Evolutionary conservation across 30 jellyfish, hydroid and myxozoan genomes (phyloP).

Genomic region (Hydractinia symbiolongicarpus): DNA sequence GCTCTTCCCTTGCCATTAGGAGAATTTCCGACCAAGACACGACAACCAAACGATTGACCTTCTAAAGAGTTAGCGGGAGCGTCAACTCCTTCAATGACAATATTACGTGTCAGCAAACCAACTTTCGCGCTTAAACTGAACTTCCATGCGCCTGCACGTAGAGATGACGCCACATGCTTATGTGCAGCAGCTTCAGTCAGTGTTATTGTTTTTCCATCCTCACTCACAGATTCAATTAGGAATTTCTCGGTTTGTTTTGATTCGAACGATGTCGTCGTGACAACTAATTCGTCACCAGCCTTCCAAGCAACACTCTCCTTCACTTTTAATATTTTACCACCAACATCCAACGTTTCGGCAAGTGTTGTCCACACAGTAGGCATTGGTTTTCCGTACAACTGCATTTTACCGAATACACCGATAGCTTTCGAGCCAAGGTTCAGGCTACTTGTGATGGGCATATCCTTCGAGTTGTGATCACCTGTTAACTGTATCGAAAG

Average conservation of each 20-base stretch:
- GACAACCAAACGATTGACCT: constrained; percentile 74
- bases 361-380: constrained; percentile 63
- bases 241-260: constrained; percentile 66
- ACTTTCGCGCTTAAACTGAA: constrained; percentile 69
- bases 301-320: constrained; percentile 68
- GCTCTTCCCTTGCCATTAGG: constrained; percentile 63
- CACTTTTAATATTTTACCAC: constrained; percentile 34
- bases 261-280: constrained; percentile 62
- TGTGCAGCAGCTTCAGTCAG: constrained; percentile 34
- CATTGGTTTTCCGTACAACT: constrained; percentile 56
- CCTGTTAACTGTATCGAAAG: constrained; percentile 61
- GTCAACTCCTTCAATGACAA: constrained; percentile 68
- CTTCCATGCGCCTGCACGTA: constrained; percentile 24
- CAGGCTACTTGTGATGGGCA: constrained; percentile 60
- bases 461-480: constrained; percentile 48
- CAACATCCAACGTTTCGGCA: constrained; percentile 31
- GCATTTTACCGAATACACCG: constrained; percentile 63
- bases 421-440: constrained; percentile 83
- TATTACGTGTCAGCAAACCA: constrained; percentile 66
- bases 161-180: constrained; percentile 50
- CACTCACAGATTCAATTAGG: constrained; percentile 34
- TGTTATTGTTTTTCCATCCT: constrained; percentile 33
- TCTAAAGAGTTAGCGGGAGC: constrained; percentile 59
- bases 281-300: constrained; percentile 61
- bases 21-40: constrained; percentile 74